phyloP scores from a whole-genome alignment of 2,797 vertebrate genomes.

The Alfaro cultratus region DNA sequence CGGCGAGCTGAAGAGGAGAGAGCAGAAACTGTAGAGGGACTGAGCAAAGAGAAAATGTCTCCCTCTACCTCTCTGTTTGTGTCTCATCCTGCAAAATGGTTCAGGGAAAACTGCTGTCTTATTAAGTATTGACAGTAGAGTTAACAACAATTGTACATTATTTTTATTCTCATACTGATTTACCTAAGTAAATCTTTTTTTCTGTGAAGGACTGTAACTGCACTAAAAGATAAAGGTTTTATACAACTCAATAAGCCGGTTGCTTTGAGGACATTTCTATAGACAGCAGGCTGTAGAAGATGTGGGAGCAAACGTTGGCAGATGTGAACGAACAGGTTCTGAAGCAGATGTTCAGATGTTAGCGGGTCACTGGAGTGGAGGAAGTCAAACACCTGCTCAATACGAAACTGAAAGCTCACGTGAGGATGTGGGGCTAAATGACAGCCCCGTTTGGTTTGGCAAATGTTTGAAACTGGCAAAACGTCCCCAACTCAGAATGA shows the following conservation, averaged over 20 bases:
- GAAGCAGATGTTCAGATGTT: neutral
- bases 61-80: neutral
- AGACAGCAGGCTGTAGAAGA: neutral
- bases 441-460: neutral
- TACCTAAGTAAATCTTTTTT: neutral
- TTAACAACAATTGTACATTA: neutral
- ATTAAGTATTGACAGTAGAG: neutral
- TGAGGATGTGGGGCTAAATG: neutral
- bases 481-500: neutral
- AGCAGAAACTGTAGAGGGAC: neutral
- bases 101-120: neutral
- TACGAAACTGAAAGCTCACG: conserved; percentile 1
- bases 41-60: neutral
- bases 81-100: neutral
- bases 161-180: neutral
- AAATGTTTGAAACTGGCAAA: neutral
- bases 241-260: neutral
- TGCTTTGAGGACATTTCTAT: neutral
- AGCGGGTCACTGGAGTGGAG: neutral
- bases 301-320: neutral
- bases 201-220: neutral
- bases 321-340: neutral
- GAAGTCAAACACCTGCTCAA: neutral
- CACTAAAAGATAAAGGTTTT: neutral
- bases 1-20: neutral